Evolutionary conservation across 2,888 invertebrate species (phyloP).

Genomic region (Neoascia interrupta): DNA sequence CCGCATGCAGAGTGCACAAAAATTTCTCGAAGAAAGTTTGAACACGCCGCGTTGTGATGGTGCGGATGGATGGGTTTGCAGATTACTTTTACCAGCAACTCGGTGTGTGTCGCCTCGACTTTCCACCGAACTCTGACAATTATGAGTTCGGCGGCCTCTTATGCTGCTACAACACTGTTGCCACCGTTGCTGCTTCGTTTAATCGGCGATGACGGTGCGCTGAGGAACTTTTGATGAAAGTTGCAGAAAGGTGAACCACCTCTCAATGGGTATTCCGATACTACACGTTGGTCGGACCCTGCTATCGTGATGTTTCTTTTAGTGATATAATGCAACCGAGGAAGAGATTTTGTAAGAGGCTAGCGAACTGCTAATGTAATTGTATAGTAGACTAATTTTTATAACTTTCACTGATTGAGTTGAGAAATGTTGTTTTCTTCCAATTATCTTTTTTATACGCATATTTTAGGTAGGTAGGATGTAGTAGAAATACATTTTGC

Average conservation of each 20-base stretch:
- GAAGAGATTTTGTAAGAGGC: slow-evolving; percentile 58
- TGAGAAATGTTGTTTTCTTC: slow-evolving; percentile 47
- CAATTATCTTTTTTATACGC: no score
- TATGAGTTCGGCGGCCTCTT: slow-evolving; percentile 52
- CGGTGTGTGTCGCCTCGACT: slow-evolving; percentile 25
- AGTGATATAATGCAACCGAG: slow-evolving; percentile 52
- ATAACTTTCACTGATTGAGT: slow-evolving; percentile 62
- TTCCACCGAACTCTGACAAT: no score
- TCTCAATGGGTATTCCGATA: slow-evolving; percentile 12
- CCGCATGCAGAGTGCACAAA: slow-evolving; percentile 43
- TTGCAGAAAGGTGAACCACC: slow-evolving; percentile 61
- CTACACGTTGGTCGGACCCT: neutral
- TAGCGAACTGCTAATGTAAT: slow-evolving; percentile 48
- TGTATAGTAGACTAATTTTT: slow-evolving; percentile 54
- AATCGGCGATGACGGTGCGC: slow-evolving; percentile 23
- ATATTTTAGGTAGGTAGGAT: no score
- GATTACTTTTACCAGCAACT: slow-evolving; percentile 59
- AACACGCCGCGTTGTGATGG: slow-evolving; percentile 4
- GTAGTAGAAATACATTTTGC: no score
- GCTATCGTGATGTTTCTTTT: slow-evolving; percentile 24
- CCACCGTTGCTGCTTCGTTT: neutral
- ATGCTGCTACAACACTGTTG: neutral
- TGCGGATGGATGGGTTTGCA: slow-evolving; percentile 17
- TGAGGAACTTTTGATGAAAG: slow-evolving; percentile 66
- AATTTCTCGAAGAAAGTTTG: slow-evolving; percentile 57